Percentiles rank a stretch among this genome's conserved stretches.
Evolutionary conservation across 2,888 invertebrate species (phyloP).

Genomic region (Drosophila formosana): DNA sequence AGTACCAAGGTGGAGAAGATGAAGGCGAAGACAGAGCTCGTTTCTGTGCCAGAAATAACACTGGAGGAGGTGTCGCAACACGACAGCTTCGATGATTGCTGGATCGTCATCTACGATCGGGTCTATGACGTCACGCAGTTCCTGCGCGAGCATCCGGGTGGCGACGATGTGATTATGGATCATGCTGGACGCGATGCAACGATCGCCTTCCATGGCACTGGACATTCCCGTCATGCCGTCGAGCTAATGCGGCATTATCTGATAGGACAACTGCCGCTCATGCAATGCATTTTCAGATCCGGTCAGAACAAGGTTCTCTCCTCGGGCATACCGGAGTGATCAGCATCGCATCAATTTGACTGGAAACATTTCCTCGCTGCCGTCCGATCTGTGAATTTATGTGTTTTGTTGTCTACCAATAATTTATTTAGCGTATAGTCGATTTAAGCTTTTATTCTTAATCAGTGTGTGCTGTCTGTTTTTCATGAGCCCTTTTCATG

Average conservation of each 20-base stretch:
- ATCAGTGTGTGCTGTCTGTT: constrained; percentile 26
- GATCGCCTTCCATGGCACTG: constrained; percentile 91
- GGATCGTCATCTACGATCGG: constrained; percentile 94
- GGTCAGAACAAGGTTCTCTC: constrained; percentile 71
- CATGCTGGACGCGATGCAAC: constrained; percentile 94
- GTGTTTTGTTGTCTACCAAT: constrained; percentile 4
- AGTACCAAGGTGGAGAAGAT: constrained; percentile 30
- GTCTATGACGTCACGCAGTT: constrained; percentile 93
- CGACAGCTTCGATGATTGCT: constrained; percentile 90
- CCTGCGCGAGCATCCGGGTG: constrained; percentile 93
- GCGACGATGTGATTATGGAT: constrained; percentile 92
- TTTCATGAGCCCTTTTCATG: constrained; percentile 5
- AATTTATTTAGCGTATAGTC: constrained; percentile 47
- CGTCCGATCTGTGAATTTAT: constrained; percentile 31
- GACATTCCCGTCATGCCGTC: constrained; percentile 90
- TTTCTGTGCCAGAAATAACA: constrained; percentile 85
- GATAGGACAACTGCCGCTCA: constrained; percentile 91
- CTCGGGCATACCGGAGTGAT: constrained; percentile 82
- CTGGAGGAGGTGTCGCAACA: constrained; percentile 92
- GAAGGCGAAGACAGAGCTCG: constrained; percentile 33
- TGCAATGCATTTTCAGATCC: constrained; percentile 90
- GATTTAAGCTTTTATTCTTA: constrained; percentile 40
- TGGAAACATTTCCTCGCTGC: constrained; percentile 87
- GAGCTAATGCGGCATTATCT: constrained; percentile 89
- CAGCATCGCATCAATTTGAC: constrained; percentile 51